Base-by-base conservation (phyloP, 2,797 vertebrate genomes). In the Rhinichthys osculus region DNA sequence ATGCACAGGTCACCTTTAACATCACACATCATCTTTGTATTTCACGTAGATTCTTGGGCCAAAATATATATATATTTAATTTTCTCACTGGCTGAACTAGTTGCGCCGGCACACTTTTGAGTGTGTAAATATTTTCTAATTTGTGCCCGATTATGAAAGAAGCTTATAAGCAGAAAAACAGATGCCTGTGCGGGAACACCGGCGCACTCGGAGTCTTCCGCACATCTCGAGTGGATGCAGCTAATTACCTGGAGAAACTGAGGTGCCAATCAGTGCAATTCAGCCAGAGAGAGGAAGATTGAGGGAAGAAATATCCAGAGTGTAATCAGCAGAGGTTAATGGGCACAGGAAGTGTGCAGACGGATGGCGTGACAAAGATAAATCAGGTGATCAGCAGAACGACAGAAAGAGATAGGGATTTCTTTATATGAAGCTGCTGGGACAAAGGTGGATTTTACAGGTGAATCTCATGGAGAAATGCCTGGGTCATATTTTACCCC, bases 191-290 rank as follows among this genome's bases (percentile, higher is more conserved):
- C 21, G 7, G 50, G 76, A 71, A 76, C 52, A 30, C 33, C 38
- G 11, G 9, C 23, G 85, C 79, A 38, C 9, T n/a, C 62, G 33
- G 85, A 83, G 86, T 82, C 66, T 78, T 73, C 78, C 81, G 79
- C 67, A 79, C 74, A 71, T 52, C 64, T 44, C 27, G 40, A 71
- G 91, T 88, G 90, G 91, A 89, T 92, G 90, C 90, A 91, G 86
- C 90, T 88, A 79, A 87, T 83, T 90, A 82, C 94, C 94, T 71
- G 91, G 93, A 92, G 93, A 81, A 89, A 90, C 87, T 93, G 92
- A 94, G 94, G 94, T 94, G 94, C 93, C 94, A 95, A 92, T 90
- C 90, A 86, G 89, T 44, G 84, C 89, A 89, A 87, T 89, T 90
- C 92, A 93, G 89, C 92, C 90, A 87, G 93, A 90, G 92, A 83